These are phyloP conservation scores for Gymnodraco acuticeps DNA, from an alignment of 2,797 vertebrate genomes.

Conservation along the genomic window DNA sequence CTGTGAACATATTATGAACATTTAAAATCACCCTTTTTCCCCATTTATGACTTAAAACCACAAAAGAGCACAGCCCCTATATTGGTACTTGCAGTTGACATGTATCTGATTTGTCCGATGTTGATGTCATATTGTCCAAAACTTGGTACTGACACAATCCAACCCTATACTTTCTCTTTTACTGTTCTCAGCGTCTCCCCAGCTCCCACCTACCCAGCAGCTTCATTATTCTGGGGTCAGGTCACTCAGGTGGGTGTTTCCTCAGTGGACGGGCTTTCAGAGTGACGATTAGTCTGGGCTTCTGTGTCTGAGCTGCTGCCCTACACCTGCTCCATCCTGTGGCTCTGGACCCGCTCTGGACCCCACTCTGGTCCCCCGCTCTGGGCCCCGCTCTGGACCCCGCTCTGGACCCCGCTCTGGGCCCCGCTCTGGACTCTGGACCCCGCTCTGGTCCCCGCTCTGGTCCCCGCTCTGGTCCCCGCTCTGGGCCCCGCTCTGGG, in stretches of 20 bases:
- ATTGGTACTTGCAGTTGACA: not conserved
- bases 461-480: conserved; percentile 11
- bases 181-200: not conserved
- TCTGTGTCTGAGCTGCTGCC: conserved; percentile 32
- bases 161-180: too few species aligned
- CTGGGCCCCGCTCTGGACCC: too few species aligned
- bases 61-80: not conserved
- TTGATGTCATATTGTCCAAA: not conserved
- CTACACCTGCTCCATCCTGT: conserved; percentile 23
- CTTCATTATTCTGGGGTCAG: conserved; percentile 12
- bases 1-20: not conserved
- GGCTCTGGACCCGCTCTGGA: conserved; percentile 10
- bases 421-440: too few species aligned
- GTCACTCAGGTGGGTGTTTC: not conserved
- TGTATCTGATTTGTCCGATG: not conserved
- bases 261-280: conserved; percentile 26
- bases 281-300: conserved; percentile 23
- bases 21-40: not conserved
- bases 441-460: conserved; percentile 12
- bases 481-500: too few species aligned
- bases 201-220: not conserved
- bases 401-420: too few species aligned
- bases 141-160: not conserved
- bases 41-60: not conserved
- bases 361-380: not conserved